These are phyloP conservation scores for Anagrus nilaparvatae DNA, from an alignment of 1,140 invertebrate genomes.

Conservation along the genomic window DNA sequence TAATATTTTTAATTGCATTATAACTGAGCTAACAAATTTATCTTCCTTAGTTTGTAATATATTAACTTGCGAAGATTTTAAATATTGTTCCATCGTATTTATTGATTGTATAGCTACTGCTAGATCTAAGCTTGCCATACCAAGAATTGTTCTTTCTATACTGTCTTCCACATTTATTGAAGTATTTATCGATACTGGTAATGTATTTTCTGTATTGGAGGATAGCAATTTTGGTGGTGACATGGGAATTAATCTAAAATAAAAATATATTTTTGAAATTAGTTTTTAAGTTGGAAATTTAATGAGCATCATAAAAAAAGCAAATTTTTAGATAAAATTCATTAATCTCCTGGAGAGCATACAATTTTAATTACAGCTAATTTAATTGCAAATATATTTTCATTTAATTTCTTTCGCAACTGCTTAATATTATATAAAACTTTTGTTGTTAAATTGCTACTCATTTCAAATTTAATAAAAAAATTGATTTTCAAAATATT, in stretches of 20 bases:
- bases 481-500: too few relatives aligned
- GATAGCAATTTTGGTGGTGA: constrained; percentile 42
- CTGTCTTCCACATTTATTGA: constrained; percentile 38
- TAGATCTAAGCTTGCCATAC: constrained; percentile 59
- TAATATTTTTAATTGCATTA: constrained; percentile 58
- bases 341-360: too few relatives aligned
- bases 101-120: constrained; percentile 53
- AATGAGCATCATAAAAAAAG: too few relatives aligned
- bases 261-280: constrained; percentile 10
- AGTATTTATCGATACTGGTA: constrained; percentile 19
- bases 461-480: too few relatives aligned
- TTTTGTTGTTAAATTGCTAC: too few relatives aligned
- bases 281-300: too few relatives aligned
- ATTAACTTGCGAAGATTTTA: constrained; percentile 35
- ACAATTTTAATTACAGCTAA: too few relatives aligned
- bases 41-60: constrained; percentile 56
- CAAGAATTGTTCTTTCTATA: constrained; percentile 50
- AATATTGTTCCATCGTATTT: constrained; percentile 49
- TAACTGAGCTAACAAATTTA: constrained; percentile 59
- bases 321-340: too few relatives aligned
- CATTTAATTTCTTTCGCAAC: too few relatives aligned
- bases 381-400: too few relatives aligned
- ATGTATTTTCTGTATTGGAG: constrained; percentile 25
- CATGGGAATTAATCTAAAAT: constrained; percentile 38
- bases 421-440: too few relatives aligned